Evolutionary conservation across 2,113 vertebrate genomes (phyloP), one percentile per base, ranked within the genome.

Genomic region (Mus spicilegus): DNA sequence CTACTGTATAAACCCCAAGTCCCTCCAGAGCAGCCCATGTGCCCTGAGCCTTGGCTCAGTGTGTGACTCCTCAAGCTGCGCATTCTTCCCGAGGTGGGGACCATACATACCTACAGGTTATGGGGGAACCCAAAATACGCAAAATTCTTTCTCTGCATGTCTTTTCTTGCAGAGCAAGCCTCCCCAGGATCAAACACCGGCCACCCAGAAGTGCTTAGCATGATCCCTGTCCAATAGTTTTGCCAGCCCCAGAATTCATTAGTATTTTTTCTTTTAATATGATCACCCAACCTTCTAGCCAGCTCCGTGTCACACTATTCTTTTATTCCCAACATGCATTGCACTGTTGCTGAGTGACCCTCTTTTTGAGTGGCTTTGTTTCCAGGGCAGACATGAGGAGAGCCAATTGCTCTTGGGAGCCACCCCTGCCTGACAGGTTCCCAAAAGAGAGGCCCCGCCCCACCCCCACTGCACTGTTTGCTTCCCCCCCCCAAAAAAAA

Each of bases 381-480:
- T 10, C 30, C 14, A 28, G 6, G 42, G 26, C 36, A 39, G 56
- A 28, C 42, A 0, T 12, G 0, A 0, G 3, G 10, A 63, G 69
- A 56, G 39, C 0, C 33, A 20, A 30, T 51, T 3, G 8, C 72
- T 10, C 54, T 75, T 3, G 0, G 51, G 54, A 4, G 5, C 24
- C 42, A 73, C 28, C 28, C 1, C 42, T n/a, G 11, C 42, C 70
- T 39, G 13, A 33, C 70, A 51, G 11, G 17, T 42, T 3, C 78
- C 28, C 51, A 22, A 3, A 1, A 49, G 46, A 51, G 10, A 63
- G 7, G 7, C 17, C 16, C 0, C 26, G 42, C 17, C 33, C 2
- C 13, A 24, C 4, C 42, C 5, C 1, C 13, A 1, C 0, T 0
- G 4, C 7, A 13, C 30, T 63, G 19, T 11, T 28, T 1, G 13